A percentile compares a stretch with the other conserved stretches of the same genome.
phyloP scores from a whole-genome alignment of 2,888 invertebrate genomes.

The Synergus itoensis region DNA sequence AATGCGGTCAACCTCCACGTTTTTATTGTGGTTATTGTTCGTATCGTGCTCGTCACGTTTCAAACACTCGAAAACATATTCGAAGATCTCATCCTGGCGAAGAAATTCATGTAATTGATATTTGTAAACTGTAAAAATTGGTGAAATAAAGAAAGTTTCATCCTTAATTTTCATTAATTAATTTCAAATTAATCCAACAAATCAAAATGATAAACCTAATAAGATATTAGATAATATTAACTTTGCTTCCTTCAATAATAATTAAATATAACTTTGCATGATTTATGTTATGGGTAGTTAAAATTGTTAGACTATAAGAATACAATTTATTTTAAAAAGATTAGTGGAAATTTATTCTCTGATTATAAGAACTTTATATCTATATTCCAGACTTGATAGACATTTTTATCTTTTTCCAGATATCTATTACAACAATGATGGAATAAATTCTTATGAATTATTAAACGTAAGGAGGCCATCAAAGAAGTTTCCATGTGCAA shows the following conservation, averaged over 20 bases:
- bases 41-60: conserved; percentile 59
- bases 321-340: neutral
- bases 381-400: conserved; percentile 1
- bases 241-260: neutral
- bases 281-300: neutral
- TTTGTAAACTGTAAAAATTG: neutral
- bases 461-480: conserved; percentile 11
- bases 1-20: conserved; percentile 72
- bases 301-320: neutral
- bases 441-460: conserved; percentile 8
- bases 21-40: conserved; percentile 74
- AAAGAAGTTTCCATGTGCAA: conserved; percentile 46
- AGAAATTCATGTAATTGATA: conserved; percentile 32
- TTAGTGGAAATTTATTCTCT: neutral
- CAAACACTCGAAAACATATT: conserved; percentile 57
- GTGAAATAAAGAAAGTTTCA: neutral
- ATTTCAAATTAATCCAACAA: no score
- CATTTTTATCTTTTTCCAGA: conserved; percentile 25
- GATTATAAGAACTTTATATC: neutral
- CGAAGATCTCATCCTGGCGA: conserved; percentile 51
- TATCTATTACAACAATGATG: conserved; percentile 7
- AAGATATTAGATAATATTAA: neutral
- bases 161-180: neutral
- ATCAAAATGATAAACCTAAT: no score
- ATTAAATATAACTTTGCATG: neutral